phyloP scores from a whole-genome alignment of 2,888 invertebrate genomes.

The Rhagium mordax region DNA sequence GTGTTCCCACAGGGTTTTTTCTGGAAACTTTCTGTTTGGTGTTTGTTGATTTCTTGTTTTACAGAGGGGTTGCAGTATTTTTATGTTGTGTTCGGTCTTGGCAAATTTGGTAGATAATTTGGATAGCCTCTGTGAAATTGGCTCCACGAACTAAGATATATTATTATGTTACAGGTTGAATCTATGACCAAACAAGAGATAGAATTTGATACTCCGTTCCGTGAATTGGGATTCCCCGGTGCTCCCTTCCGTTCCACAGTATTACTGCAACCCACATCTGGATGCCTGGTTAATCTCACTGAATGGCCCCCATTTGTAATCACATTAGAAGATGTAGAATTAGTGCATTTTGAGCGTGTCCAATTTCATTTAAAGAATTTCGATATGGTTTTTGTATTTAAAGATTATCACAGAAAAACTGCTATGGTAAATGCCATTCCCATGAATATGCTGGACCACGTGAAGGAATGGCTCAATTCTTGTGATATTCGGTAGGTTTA shows the following conservation, averaged over 20 bases:
- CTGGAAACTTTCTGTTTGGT: too few species aligned
- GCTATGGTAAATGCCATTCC: conserved; percentile 99
- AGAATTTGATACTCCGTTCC: conserved; percentile 98
- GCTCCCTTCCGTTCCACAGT: conserved; percentile 98
- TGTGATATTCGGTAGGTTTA: conserved; percentile 76
- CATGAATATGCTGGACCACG: conserved; percentile 98
- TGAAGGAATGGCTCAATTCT: conserved; percentile 97
- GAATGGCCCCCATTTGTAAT: conserved; percentile 99
- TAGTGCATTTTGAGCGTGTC: conserved; percentile 99
- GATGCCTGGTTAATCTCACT: conserved; percentile 96
- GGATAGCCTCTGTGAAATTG: too few species aligned
- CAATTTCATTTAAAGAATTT: conserved; percentile 99
- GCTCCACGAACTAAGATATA: too few species aligned
- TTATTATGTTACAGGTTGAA: conserved; percentile 77
- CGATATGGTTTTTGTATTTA: conserved; percentile 99
- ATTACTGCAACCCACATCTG: conserved; percentile 96
- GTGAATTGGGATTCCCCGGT: conserved; percentile 98
- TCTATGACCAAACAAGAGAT: conserved; percentile 96
- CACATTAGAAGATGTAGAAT: conserved; percentile 96
- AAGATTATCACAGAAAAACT: conserved; percentile 95
- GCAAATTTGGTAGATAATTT: too few species aligned
- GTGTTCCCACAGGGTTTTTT: too few species aligned
- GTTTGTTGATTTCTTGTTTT: too few species aligned
- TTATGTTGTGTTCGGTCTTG: too few species aligned
- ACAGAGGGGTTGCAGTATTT: too few species aligned